Evolutionary conservation across 2,113 vertebrate genomes (phyloP).

Genomic region (Sceloporus tristichus): DNA sequence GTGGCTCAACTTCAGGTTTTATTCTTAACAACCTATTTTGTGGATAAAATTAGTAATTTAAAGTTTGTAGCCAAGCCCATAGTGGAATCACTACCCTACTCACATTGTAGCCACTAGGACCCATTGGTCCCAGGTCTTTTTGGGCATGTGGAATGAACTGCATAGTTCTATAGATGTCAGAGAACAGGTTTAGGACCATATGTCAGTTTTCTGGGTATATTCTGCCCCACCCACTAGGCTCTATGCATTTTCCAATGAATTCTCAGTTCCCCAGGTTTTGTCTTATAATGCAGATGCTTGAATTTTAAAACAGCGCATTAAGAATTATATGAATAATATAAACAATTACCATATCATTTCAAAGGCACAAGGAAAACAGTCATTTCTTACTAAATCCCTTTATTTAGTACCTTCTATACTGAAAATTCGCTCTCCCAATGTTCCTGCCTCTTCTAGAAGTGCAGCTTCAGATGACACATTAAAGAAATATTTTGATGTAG

Average conservation of each 20-base stretch:
- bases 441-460: slow-evolving; percentile 90
- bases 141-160: neutral
- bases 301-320: neutral
- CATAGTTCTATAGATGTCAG: neutral
- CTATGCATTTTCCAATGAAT: neutral
- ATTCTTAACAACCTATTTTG: neutral
- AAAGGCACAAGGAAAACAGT: neutral
- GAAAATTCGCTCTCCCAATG: slow-evolving; percentile 94
- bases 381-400: neutral
- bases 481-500: slow-evolving; percentile 91
- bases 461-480: slow-evolving; percentile 92
- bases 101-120: too few relatives aligned
- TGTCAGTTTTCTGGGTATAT: neutral
- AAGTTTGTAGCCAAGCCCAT: too few relatives aligned
- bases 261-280: neutral
- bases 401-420: slow-evolving; percentile 91
- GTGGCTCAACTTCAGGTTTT: neutral
- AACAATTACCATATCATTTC: neutral
- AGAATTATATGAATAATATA: neutral
- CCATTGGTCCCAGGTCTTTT: too few relatives aligned
- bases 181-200: neutral
- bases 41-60: too few relatives aligned
- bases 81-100: too few relatives aligned
- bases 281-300: neutral
- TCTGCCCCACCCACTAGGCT: neutral